These are phyloP conservation scores for Melieria crassipennis DNA, from an alignment of 2,888 invertebrate species.

Conservation along the genomic window DNA sequence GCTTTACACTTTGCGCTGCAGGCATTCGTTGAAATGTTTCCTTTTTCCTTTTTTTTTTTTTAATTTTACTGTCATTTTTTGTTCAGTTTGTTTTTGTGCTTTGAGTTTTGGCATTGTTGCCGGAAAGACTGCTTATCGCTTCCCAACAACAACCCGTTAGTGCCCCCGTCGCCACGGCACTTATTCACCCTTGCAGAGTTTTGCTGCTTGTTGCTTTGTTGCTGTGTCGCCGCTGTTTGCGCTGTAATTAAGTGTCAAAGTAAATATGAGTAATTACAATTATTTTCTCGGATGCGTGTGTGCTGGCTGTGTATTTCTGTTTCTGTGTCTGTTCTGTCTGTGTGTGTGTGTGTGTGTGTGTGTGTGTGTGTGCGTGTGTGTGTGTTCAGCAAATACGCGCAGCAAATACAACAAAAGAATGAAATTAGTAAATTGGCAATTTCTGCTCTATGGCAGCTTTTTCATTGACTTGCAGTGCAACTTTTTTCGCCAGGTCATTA, in stretches of 20 bases:
- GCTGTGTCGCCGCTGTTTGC: conserved; percentile 31
- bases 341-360: not conserved
- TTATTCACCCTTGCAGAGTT: too few relatives aligned
- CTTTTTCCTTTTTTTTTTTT: not conserved
- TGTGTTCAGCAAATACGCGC: not conserved
- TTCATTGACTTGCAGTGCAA: too few relatives aligned
- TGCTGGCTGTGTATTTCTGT: not conserved
- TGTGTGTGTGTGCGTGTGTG: not conserved
- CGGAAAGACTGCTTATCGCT: too few relatives aligned
- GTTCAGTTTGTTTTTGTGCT: not conserved
- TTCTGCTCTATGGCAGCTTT: too few relatives aligned
- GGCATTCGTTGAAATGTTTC: not conserved
- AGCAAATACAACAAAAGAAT: too few relatives aligned
- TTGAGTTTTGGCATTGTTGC: too few relatives aligned
- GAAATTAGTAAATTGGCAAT: too few relatives aligned
- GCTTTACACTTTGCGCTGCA: not conserved
- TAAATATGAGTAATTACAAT: conserved; percentile 40
- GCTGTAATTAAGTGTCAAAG: conserved; percentile 55
- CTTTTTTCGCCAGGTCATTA: too few relatives aligned
- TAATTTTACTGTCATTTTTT: not conserved
- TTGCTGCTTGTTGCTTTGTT: not conserved
- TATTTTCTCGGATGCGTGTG: not conserved
- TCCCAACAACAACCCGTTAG: too few relatives aligned
- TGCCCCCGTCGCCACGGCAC: too few relatives aligned
- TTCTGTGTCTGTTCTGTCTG: not conserved